Evolutionary conservation across 2,797 vertebrate species (phyloP), one percentile per base, ranked within the genome.

Genomic region (Parauchenoglanis ngamensis): DNA sequence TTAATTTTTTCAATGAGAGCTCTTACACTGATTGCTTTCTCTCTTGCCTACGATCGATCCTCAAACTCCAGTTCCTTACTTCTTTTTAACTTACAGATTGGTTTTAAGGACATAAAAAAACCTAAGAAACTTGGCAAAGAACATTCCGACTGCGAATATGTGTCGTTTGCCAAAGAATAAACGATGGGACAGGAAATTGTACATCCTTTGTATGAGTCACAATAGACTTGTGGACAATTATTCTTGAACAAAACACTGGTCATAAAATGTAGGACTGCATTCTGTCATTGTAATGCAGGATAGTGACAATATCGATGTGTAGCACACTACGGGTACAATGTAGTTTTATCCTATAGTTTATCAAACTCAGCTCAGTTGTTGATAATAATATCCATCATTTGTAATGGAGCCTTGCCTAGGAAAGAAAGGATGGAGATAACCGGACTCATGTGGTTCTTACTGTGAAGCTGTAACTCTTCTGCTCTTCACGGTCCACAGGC

Each of bases 401-500:
- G 7, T 49, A 59, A 46, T 73, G 56, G 40, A 13, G 6, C 54
- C 31, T 67, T 67, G 57, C 13, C 25, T 46, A 28, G 12, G 59
- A 49, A 46, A 63, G 40, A 4, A 2, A 11, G 10, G 23, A 46
- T 46, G 25, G n/a, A 65, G 1, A 65, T 65, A 65, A 82, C 40
- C n/a, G 59, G 79, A 61, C 56, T 40, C 8, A 15, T 75, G 5
- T 7, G 21, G 72, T 54, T 61, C 95, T 95, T 95, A 99, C 98
- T 90, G 93, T 97, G 90, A 99, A 98, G 31, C 94, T 96, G 87
- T 99, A 99, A 75, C 95, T 95, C 88, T 98, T 96, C 88, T 98
- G 97, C 1, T 94, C 94, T 93, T 99, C 98, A 91, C 98, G 96
- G 95, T 99, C 98, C 85, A 99, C 94, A 0, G 98, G 97, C 87